Base-by-base conservation (phyloP, 2,113 vertebrate species). In the Macroglossus sobrinus region DNA sequence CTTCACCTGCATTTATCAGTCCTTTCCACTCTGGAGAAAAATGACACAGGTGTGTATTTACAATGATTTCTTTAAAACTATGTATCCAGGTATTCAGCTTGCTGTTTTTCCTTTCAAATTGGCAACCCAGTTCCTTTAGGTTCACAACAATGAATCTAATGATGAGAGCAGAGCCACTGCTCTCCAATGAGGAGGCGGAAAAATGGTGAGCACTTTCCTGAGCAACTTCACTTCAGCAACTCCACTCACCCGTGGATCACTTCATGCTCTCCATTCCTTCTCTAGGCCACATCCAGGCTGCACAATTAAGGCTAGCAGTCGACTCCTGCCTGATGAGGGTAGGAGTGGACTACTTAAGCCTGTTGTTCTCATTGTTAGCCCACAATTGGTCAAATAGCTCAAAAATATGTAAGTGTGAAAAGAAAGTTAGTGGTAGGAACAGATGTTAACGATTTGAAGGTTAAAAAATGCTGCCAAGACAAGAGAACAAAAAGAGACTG, bases 51-150 rank as follows among this genome's bases (percentile, higher is more conserved):
- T 75, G 18, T 89, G 33, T 43, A 81, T 59, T 82, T 66, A 78
- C 47, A 89, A 95, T 13, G 33, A 92, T 79, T 74, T 74, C 82
- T 63, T 93, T 87, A 53, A 88, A 89, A 95, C 69, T 33, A 55
- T 19, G 53, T 76, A 61, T 21, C n/a, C 33, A 72, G 72, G 64
- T 80, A 72, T 53, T 47, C 40, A 92, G 38, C 19, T 40, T 91
- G 26, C 26, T 84, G 7, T 45, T 38, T 89, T 86, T 71, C 64
- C 76, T 93, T 93, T 61, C 11, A 2, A 90, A 88, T 6, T 43
- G 63, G 76, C 35, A 93, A 55, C 38, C 68, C 33, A 5, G 53
- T 35, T 59, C 28, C 35, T n/a, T 84, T n/a, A 80, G 74, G 24
- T 30, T 93, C 19, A 7, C 35, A 33, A 5, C 30, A 47, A 85